Conservation (phyloP, 2,888 invertebrate species). For the Leptopterna dolabrata region DNA sequence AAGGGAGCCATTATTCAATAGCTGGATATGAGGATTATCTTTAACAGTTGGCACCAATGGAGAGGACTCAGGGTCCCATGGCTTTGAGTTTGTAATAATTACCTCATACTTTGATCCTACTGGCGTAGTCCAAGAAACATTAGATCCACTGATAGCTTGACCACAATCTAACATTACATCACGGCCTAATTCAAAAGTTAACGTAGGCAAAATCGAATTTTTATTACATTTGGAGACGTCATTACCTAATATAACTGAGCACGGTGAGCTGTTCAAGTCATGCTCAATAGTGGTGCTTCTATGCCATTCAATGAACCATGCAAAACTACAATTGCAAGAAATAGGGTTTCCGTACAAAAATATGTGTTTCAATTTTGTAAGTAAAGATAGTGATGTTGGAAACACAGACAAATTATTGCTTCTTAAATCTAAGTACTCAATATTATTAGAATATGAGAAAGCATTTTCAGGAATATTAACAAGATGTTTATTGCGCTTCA, state of each 20-base stretch:
- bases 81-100: neutral
- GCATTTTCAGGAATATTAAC: constrained; percentile 48
- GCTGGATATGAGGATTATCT: constrained; percentile 59
- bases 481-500: constrained; percentile 74
- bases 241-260: neutral
- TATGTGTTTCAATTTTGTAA: constrained; percentile 74
- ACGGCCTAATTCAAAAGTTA: constrained; percentile 56
- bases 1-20: constrained; percentile 83
- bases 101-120: constrained; percentile 51
- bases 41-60: neutral
- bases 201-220: neutral
- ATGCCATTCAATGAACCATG: constrained; percentile 77
- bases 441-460: constrained; percentile 58
- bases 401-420: constrained; percentile 78
- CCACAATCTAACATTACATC: constrained; percentile 55
- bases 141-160: constrained; percentile 40
- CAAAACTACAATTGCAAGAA: constrained; percentile 88
- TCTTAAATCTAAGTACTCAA: constrained; percentile 68
- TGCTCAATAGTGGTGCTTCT: neutral
- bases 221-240: neutral
- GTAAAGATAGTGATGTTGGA: constrained; percentile 76
- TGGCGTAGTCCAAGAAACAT: constrained; percentile 71
- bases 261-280: neutral
- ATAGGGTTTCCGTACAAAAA: constrained; percentile 81
- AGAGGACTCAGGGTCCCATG: neutral